A percentile compares a stretch with the other conserved stretches of the same genome.
These are phyloP conservation scores for Trimorus sp. DNA, from an alignment of 2,888 invertebrate genomes.

Conservation along the genomic window DNA sequence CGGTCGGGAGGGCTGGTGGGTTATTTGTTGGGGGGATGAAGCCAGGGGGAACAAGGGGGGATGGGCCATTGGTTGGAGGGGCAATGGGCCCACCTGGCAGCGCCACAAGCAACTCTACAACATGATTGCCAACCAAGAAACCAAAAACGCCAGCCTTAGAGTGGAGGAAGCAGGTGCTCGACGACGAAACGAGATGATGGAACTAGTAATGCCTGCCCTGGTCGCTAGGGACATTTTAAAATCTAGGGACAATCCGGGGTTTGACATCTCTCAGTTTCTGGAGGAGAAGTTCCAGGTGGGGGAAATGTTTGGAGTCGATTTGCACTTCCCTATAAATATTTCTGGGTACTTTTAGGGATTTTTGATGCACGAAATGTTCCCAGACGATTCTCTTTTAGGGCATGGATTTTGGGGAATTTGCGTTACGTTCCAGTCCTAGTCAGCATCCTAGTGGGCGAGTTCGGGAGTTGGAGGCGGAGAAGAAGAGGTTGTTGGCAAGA, in stretches of 20 bases:
- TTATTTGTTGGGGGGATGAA: conserved; percentile 24
- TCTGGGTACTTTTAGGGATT: background rate
- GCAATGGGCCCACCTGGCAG: conserved; percentile 10
- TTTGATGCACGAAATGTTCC: background rate
- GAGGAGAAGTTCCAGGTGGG: conserved; percentile 31
- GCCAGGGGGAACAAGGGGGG: conserved; percentile 9
- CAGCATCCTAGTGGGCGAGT: conserved; percentile 11
- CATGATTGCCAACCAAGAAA: conserved; percentile 42
- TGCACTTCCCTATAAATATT: background rate
- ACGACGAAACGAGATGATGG: conserved; percentile 37
- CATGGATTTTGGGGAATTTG: background rate
- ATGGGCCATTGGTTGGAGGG: conserved; percentile 33
- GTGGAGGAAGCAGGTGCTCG: conserved; percentile 16
- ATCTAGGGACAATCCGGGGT: conserved; percentile 17
- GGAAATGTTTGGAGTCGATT: background rate
- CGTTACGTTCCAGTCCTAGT: conserved; percentile 11
- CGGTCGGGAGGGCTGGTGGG: no score
- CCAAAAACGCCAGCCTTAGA: conserved; percentile 26
- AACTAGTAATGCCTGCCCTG: conserved; percentile 38
- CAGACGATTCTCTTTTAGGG: conserved; percentile 2
- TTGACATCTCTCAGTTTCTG: conserved; percentile 27
- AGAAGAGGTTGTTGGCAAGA: background rate
- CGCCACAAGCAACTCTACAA: conserved; percentile 27
- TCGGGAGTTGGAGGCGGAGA: conserved; percentile 13
- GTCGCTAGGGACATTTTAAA: conserved; percentile 43